Percentiles rank a stretch among this genome's conserved stretches.
Evolutionary conservation across 2,888 invertebrate genomes (phyloP).

Genomic region (Eugnorisma glareosa): DNA sequence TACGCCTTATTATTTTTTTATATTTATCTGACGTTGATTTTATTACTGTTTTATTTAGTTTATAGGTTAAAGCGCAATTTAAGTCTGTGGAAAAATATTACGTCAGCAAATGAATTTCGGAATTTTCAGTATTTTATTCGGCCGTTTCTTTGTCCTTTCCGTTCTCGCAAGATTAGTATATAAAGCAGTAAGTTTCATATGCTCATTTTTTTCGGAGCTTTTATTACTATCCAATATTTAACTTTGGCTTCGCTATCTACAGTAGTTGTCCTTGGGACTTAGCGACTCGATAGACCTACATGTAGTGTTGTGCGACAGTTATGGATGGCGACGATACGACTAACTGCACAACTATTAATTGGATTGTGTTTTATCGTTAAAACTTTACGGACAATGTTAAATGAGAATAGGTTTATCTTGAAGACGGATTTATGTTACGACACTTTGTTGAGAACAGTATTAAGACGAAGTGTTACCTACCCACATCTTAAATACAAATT

Average conservation of each 20-base stretch:
- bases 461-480: slow-evolving; percentile 12
- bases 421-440: slow-evolving; percentile 44
- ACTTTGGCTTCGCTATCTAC: slow-evolving; percentile 23
- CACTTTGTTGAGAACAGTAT: slow-evolving; percentile 12
- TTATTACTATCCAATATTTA: too few relatives aligned
- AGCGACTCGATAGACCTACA: slow-evolving; percentile 22
- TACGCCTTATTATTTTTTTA: too few relatives aligned
- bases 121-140: too few relatives aligned
- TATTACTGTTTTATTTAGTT: too few relatives aligned
- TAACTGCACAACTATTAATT: slow-evolving; percentile 63
- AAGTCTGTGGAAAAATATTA: too few relatives aligned
- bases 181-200: too few relatives aligned
- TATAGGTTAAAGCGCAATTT: too few relatives aligned
- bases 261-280: slow-evolving; percentile 8
- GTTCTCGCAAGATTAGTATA: too few relatives aligned
- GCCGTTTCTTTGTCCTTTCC: too few relatives aligned
- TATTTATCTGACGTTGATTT: too few relatives aligned
- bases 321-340: slow-evolving; percentile 43
- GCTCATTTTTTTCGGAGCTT: too few relatives aligned
- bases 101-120: too few relatives aligned
- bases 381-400: slow-evolving; percentile 49
- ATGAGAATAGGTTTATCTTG: slow-evolving; percentile 44
- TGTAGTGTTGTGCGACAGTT: slow-evolving; percentile 28
- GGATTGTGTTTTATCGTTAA: slow-evolving; percentile 57
- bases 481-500: neutral